Evolutionary conservation across 2,797 vertebrate genomes (phyloP).

Genomic region (Syncerus caffer): DNA sequence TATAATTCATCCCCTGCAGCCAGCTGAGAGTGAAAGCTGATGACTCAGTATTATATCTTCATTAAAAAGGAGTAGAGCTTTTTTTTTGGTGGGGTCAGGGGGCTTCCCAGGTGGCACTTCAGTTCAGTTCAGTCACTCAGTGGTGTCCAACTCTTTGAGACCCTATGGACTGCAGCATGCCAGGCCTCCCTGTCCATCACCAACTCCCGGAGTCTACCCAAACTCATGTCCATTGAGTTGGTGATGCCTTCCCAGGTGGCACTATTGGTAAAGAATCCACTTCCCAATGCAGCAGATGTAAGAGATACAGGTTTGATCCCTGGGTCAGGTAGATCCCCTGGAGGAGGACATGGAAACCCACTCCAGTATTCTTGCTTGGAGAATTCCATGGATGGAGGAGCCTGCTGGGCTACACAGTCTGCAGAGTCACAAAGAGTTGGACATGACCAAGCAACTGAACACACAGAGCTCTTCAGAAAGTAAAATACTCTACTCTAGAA

Average conservation of each 20-base stretch:
- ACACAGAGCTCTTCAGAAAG: background rate
- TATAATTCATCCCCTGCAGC: background rate
- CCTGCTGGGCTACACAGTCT: background rate
- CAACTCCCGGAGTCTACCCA: background rate
- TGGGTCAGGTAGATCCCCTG: background rate
- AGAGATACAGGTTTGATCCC: background rate
- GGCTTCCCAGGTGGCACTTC: background rate
- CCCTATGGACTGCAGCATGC: background rate
- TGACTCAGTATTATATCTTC: background rate
- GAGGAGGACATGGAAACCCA: background rate
- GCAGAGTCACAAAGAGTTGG: background rate
- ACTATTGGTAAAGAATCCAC: background rate
- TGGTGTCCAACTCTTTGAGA: rapidly evolving
- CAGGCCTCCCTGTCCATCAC: background rate
- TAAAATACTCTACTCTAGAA: background rate
- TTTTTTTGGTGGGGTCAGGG: rapidly evolving
- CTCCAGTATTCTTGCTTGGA: background rate
- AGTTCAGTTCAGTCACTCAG: background rate
- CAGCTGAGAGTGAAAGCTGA: background rate
- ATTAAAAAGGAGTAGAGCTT: background rate
- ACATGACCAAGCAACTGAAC: background rate
- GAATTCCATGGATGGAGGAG: background rate
- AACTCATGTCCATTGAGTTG: background rate
- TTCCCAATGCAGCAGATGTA: background rate
- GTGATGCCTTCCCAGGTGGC: background rate